Conservation (phyloP, 2,888 invertebrate species). For the Pyrrhosoma nymphula region DNA sequence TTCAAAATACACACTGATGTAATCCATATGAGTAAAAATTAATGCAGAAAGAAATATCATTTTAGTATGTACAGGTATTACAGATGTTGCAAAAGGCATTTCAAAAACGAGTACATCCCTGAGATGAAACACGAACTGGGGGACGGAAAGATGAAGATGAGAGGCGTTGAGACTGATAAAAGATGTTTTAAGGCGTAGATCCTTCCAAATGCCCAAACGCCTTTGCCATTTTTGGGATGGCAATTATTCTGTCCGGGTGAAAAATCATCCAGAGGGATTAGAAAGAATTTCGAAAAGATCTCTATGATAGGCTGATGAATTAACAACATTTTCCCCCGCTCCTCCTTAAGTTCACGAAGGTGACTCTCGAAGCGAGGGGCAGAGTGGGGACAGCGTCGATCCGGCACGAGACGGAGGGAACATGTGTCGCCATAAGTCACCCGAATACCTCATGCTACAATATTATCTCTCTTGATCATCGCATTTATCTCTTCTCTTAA, state of each 20-base stretch:
- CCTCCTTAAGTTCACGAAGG: neutral
- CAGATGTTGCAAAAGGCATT: too few species aligned
- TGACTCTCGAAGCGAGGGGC: neutral
- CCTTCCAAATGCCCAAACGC: neutral
- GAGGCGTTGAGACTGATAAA: neutral
- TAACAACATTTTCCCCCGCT: neutral
- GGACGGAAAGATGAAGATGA: neutral
- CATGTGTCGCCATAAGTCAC: neutral
- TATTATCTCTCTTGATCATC: neutral
- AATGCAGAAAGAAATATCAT: too few species aligned
- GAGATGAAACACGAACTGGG: too few species aligned
- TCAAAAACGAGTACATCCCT: too few species aligned
- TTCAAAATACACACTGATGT: too few species aligned
- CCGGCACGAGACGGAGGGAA: neutral
- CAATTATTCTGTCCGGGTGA: neutral
- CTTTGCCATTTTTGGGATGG: neutral
- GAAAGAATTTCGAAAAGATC: neutral
- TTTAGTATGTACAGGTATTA: too few species aligned
- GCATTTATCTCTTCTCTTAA: neutral
- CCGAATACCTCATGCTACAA: neutral
- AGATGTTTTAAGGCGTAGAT: neutral
- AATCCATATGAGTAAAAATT: too few species aligned
- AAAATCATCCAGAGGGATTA: neutral
- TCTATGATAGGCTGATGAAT: neutral
- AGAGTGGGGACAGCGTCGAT: neutral